phyloP scores from a whole-genome alignment of 2,113 vertebrate species.

The Sapayoa aenigma region DNA sequence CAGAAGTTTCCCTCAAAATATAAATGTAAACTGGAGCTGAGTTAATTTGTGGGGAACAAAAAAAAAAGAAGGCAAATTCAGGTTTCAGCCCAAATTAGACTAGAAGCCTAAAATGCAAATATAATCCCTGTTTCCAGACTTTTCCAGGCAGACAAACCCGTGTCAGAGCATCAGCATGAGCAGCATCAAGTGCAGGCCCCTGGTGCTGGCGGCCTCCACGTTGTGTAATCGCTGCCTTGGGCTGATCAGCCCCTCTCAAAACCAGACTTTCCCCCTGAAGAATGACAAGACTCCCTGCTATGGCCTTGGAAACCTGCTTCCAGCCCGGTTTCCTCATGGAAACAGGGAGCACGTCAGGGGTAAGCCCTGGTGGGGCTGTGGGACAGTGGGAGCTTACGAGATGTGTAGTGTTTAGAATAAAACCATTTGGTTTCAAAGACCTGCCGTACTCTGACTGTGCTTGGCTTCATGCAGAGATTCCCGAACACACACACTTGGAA shows the following conservation, averaged over 20 bases:
- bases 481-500: neutral
- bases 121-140: neutral
- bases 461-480: neutral
- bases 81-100: neutral
- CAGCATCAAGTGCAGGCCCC: neutral
- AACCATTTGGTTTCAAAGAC: neutral
- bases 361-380: neutral
- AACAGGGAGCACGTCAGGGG: accelerated
- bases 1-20: neutral
- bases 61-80: neutral
- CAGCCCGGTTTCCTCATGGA: neutral
- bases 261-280: accelerated
- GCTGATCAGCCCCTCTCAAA: neutral
- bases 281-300: accelerated
- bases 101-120: neutral
- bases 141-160: neutral
- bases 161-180: neutral
- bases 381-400: accelerated
- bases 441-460: neutral
- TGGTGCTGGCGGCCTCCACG: neutral
- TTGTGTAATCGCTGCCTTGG: accelerated
- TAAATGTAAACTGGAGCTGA: neutral
- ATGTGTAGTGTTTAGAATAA: accelerated
- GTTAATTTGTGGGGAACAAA: neutral
- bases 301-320: neutral